Base-by-base conservation (phyloP, 2,888 invertebrate genomes). In the Crioceris asparagi region DNA sequence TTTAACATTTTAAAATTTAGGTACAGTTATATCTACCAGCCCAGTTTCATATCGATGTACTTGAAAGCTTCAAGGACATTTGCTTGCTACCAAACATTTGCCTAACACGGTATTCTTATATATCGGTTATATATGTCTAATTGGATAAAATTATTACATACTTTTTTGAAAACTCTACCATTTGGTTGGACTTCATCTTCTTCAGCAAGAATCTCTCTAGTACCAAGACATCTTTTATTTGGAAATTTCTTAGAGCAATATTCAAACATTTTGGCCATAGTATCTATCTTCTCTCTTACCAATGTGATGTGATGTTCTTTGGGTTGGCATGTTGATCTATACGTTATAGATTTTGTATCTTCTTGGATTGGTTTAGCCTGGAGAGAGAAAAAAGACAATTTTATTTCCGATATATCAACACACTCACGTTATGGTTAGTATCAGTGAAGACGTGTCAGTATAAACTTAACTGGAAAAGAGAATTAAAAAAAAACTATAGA, bases 91-190 rank as follows among this genome's bases (percentile, higher is more conserved):
- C n/a, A n/a, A n/a, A n/a, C n/a, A n/a, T n/a, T n/a, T n/a, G n/a
- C n/a, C n/a, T n/a, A n/a, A n/a, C n/a, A n/a, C n/a, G n/a, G n/a
- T n/a, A n/a, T n/a, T n/a, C n/a, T n/a, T n/a, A n/a, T n/a, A n/a
- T n/a, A n/a, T n/a, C n/a, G n/a, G n/a, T n/a, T n/a, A 3, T 30
- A 15, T 19, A n/a, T 10, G 11, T 27, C 27, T 4, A 23, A 1
- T 17, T 32, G 29, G 25, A 40, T 29, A 19, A 8, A 17, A 27
- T 32, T 40, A 8, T 12, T 11, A 8, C 45, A 47, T 48, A 85
- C 85, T 79, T 97, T 97, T 66, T 94, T 94, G 62, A 97, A 97
- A 33, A 93, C 75, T 47, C 91, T 76, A 32, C 97, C 97, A 59
- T 93, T 93, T 2, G 87, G 80, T 62, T 97, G 96, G 10, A 80